Conservation (phyloP, 2,797 vertebrate genomes). For the Craterocephalus amniculus region DNA sequence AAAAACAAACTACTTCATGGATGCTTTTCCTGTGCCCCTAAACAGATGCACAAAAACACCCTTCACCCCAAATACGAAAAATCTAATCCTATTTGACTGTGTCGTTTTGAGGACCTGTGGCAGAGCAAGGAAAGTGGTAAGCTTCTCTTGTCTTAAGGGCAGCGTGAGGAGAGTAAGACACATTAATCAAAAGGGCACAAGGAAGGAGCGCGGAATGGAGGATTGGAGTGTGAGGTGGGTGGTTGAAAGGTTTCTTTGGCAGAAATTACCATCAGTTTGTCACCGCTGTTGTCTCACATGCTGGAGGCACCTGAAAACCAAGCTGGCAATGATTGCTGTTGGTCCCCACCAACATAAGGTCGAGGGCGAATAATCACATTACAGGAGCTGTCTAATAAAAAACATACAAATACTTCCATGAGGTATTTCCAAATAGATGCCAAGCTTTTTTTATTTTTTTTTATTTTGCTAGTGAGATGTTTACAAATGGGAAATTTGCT, state of each 20-base stretch:
- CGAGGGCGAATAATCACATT: constrained; percentile 64
- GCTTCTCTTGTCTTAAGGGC: constrained; percentile 75
- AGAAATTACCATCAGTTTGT: constrained; percentile 69
- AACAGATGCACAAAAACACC: constrained; percentile 55
- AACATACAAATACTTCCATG: constrained; percentile 51
- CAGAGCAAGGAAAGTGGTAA: constrained; percentile 58
- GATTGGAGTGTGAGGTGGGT: constrained; percentile 67
- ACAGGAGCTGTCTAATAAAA: constrained; percentile 56
- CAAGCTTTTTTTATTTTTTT: constrained; percentile 39
- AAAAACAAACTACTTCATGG: constrained; percentile 63
- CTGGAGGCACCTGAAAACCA: constrained; percentile 56
- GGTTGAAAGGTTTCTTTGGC: constrained; percentile 62
- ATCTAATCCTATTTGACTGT: constrained; percentile 75
- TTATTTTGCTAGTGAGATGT: constrained; percentile 35
- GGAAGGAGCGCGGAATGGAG: constrained; percentile 38
- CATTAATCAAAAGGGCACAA: constrained; percentile 73
- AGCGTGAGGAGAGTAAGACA: constrained; percentile 64
- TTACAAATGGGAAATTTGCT: constrained; percentile 59
- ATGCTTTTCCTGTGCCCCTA: constrained; percentile 55
- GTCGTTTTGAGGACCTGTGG: constrained; percentile 66
- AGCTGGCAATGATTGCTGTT: constrained; percentile 51
- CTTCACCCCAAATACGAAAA: constrained; percentile 50
- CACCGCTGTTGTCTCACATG: constrained; percentile 49
- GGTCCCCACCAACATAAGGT: constrained; percentile 57
- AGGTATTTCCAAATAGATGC: constrained; percentile 39